A percentile compares a stretch with the other conserved stretches of the same genome.
These are phyloP conservation scores for Dryococelus australis DNA, from an alignment of 2,888 invertebrate genomes.

Conservation along the genomic window DNA sequence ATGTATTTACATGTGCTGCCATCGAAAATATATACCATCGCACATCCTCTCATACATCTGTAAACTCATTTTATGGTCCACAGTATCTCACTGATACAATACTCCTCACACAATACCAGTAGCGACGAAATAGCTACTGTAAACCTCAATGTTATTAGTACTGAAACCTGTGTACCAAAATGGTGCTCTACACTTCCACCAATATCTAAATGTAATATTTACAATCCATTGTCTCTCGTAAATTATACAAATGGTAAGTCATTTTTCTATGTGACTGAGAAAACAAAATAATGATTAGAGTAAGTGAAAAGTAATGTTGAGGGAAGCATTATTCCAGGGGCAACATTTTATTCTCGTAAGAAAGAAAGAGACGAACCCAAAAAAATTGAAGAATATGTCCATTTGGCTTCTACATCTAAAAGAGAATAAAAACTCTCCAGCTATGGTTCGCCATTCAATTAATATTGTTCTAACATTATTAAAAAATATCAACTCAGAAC, in stretches of 20 bases:
- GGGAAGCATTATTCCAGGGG: background rate
- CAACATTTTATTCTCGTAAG: background rate
- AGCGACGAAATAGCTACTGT: background rate
- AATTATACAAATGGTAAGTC: background rate
- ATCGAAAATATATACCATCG: conserved; percentile 27
- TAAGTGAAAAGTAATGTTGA: background rate
- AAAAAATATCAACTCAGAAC: background rate
- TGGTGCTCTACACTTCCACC: background rate
- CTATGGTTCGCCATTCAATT: background rate
- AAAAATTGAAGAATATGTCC: background rate
- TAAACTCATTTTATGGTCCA: conserved; percentile 29
- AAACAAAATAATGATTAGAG: background rate
- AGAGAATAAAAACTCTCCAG: conserved; percentile 1
- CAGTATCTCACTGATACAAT: conserved; percentile 28
- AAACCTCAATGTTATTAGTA: too few species aligned
- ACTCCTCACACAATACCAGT: background rate
- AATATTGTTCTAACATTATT: background rate
- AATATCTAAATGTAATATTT: conserved; percentile 1
- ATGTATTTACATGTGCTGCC: conserved; percentile 33
- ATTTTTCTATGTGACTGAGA: background rate
- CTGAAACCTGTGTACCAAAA: too few species aligned
- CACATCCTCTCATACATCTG: conserved; percentile 24
- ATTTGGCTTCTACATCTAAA: background rate
- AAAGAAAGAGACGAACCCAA: background rate
- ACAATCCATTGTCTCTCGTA: conserved; percentile 27